Percentiles rank a stretch among this genome's conserved stretches.
phyloP scores from a whole-genome alignment of 1,140 invertebrate genomes.

The Pteromalus puparum region DNA sequence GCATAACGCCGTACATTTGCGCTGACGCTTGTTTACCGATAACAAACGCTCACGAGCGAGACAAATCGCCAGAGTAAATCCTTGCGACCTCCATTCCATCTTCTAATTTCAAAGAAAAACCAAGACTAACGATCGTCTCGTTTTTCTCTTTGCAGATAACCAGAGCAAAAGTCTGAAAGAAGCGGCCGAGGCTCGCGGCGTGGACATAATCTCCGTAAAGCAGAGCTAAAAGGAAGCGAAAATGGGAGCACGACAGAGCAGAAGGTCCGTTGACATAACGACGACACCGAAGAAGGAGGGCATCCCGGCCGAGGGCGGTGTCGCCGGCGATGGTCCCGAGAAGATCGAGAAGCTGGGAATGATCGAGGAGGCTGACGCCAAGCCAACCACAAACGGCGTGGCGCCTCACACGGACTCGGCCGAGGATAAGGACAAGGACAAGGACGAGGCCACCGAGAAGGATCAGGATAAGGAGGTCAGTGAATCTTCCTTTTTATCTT shows the following conservation, averaged over 20 bases:
- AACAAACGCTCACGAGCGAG: not conserved
- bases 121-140: not conserved
- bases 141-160: conserved; percentile 46
- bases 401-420: conserved; percentile 79
- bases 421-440: conserved; percentile 80
- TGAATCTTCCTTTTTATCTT: not conserved
- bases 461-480: conserved; percentile 66
- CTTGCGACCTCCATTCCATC: not conserved
- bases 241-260: conserved; percentile 90
- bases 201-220: not conserved
- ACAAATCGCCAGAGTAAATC: not conserved
- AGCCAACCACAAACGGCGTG: conserved; percentile 83
- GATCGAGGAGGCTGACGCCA: conserved; percentile 82
- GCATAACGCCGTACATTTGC: too few relatives aligned
- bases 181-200: conserved; percentile 2
- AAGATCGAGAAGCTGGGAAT: conserved; percentile 77
- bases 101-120: not conserved
- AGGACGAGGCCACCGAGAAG: conserved; percentile 81
- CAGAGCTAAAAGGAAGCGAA: conserved; percentile 61
- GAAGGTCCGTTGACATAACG: conserved; percentile 89
- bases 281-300: conserved; percentile 86
- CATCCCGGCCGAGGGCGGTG: conserved; percentile 75
- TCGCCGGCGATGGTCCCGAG: conserved; percentile 75
- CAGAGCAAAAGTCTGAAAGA: not conserved
- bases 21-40: not conserved